Evolutionary conservation across 2,797 vertebrate species (phyloP).

Genomic region (Sitta carolinensis): DNA sequence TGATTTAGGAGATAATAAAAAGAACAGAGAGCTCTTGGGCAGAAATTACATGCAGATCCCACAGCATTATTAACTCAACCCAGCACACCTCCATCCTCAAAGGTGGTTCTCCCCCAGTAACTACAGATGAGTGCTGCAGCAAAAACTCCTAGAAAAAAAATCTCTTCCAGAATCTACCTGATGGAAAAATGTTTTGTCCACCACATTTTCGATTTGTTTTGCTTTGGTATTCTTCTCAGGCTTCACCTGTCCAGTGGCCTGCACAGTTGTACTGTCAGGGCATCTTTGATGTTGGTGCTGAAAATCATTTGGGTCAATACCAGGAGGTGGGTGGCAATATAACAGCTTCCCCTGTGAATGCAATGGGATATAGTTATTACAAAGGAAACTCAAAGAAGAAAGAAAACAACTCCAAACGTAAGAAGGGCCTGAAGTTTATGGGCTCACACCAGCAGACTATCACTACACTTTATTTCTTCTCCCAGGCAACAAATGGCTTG

Average conservation of each 20-base stretch:
- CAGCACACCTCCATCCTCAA: not conserved
- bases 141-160: not conserved
- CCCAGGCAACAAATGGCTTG: not conserved
- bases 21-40: not conserved
- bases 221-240: constrained; percentile 66
- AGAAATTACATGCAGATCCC: not conserved
- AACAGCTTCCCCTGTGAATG: constrained; percentile 89
- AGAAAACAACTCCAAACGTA: not conserved
- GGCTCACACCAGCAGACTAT: not conserved
- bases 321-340: constrained; percentile 91
- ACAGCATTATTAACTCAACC: not conserved
- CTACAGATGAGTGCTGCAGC: not conserved
- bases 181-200: constrained; percentile 95
- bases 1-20: not conserved
- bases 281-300: constrained; percentile 83
- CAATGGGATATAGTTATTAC: not conserved
- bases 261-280: not conserved
- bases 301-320: constrained; percentile 82
- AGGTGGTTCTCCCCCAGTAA: not conserved
- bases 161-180: constrained; percentile 78
- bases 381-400: not conserved
- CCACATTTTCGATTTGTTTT: constrained; percentile 89
- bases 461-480: not conserved
- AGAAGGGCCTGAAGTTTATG: not conserved
- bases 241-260: not conserved